Base-by-base conservation (phyloP, 2,888 invertebrate species). In the Ceramica pisi region DNA sequence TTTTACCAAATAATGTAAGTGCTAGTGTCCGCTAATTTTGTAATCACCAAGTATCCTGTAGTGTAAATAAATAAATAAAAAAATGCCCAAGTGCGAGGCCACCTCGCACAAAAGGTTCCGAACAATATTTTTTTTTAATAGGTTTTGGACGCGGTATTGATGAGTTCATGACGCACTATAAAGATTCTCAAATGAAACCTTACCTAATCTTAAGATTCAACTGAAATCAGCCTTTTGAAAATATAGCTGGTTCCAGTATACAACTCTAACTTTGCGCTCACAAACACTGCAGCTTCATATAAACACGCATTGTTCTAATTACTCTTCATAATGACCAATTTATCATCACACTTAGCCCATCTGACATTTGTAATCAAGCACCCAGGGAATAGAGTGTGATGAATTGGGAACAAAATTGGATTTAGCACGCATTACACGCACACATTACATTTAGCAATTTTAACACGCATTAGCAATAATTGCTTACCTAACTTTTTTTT, bases 311-410 rank as follows among this genome's bases (percentile, higher is more conserved):
- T 31, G 73, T 65, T 55, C 66, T 82, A 82, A 83, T 82, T 78
- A 67, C 71, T 73, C 62, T 71, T 72, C 65, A 53, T 75, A 75
- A 78, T 78, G 48, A 78, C 62, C 72, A 83, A 82, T 82, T 83
- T 72, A 82, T 81, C 71, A 80, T 75, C 63, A 57, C 65, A 59
- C 48, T 68, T 67, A 53, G 59, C 59, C 41, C 69, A 21, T 31
- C 50, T 68, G 67, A 68, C 81, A 66, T 67, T 76, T 55, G 68
- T 63, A 70, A 83, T 78, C 71, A 69, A 74, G 59, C 50, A 26
- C 56, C 51, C 26, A 50, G 67, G 48, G 62, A 67, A n/a, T 59
- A 46, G 35, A 71, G 38, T 7, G 44, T 66, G 78, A 80, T 61
- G 69, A 62, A 83, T 78, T 69, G 65, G 31, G 23, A 62, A 63